Evolutionary conservation across 2,888 invertebrate genomes (phyloP).

Genomic region (Lepidonotus clava): DNA sequence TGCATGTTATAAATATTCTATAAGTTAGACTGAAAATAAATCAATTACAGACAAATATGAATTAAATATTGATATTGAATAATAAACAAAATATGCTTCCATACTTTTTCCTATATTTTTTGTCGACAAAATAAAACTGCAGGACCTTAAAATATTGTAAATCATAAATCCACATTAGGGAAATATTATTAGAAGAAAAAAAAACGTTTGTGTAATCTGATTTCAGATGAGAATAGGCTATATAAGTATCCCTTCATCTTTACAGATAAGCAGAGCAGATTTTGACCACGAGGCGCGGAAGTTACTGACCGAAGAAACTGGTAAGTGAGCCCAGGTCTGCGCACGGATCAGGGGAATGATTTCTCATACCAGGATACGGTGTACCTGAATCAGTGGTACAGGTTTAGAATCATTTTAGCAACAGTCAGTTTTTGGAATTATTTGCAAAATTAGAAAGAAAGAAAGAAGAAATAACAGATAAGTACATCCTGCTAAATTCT

Average conservation of each 20-base stretch:
- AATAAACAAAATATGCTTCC: not conserved
- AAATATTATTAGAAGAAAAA: too few relatives aligned
- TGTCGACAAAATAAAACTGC: not conserved
- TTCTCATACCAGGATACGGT: not conserved
- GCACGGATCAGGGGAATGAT: not conserved
- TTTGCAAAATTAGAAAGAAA: not conserved
- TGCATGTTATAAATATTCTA: too few relatives aligned
- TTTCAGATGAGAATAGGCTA: too few relatives aligned
- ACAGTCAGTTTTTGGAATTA: not conserved
- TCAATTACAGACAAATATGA: not conserved
- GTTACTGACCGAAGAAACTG: constrained; percentile 84
- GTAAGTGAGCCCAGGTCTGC: constrained; percentile 45
- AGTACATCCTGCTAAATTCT: not conserved
- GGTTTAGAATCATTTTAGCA: not conserved
- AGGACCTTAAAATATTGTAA: not conserved
- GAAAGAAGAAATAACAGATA: not conserved
- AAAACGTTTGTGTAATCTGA: too few relatives aligned
- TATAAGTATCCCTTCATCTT: not conserved
- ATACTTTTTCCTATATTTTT: not conserved
- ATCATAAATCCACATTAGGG: not conserved
- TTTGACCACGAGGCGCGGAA: constrained; percentile 90
- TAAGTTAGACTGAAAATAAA: not conserved
- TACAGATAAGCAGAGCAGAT: constrained; percentile 88
- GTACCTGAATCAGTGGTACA: not conserved
- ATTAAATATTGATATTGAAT: not conserved